These are phyloP conservation scores for Acanthaster planci DNA, from an alignment of 35 echinoderm and acorn worm genomes.

Conservation along the genomic window DNA sequence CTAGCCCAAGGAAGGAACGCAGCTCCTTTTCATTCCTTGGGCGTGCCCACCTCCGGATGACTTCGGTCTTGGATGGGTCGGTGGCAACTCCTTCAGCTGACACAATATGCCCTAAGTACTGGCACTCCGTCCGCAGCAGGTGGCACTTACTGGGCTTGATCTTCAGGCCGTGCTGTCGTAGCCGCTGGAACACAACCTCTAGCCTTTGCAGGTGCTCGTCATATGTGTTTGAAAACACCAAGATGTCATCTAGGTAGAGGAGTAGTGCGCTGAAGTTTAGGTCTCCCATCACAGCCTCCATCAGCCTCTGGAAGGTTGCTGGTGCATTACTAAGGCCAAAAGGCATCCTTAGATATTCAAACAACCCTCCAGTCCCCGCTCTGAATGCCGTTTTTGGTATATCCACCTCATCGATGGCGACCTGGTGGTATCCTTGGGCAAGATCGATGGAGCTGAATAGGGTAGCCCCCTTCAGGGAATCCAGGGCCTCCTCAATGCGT, in stretches of 20 bases:
- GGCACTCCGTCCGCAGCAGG: constrained; percentile 34
- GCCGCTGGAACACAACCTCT: constrained; percentile 31
- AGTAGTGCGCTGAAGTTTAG: constrained; percentile 25
- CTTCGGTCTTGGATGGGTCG: neutral
- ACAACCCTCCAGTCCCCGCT: too few species aligned
- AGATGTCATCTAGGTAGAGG: too few species aligned
- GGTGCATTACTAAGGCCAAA: constrained; percentile 47
- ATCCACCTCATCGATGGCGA: constrained; percentile 31
- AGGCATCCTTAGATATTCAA: too few species aligned
- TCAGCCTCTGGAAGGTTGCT: constrained; percentile 68
- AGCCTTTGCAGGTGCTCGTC: too few species aligned
- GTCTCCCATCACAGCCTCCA: constrained; percentile 46
- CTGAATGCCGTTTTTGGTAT: constrained; percentile 41
- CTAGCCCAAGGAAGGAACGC: neutral
- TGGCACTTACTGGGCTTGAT: constrained; percentile 59
- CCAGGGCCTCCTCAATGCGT: constrained; percentile 48
- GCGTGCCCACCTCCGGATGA: neutral
- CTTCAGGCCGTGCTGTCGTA: constrained; percentile 35
- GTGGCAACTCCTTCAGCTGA: neutral
- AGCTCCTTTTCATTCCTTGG: neutral
- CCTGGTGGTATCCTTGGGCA: constrained; percentile 44
- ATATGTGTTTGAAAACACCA: too few species aligned
- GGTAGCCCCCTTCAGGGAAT: too few species aligned
- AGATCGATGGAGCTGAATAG: constrained; percentile 54
- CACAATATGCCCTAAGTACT: neutral